Base-by-base conservation (phyloP, 2,113 vertebrate genomes). In the Colinus virginianus region DNA sequence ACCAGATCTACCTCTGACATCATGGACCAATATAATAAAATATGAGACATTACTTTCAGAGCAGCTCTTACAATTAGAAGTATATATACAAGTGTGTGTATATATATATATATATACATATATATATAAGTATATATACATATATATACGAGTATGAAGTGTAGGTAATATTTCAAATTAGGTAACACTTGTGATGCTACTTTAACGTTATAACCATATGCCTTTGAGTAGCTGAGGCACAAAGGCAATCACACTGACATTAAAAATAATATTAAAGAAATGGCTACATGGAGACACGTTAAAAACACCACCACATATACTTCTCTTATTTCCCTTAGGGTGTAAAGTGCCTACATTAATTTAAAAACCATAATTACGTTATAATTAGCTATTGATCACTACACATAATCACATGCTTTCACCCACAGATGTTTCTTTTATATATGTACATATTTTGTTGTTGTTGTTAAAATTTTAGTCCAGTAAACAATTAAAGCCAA, bases 341-440 rank as follows among this genome's bases (percentile, higher is more conserved):
- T 43, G 87, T 58, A 69, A 88, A 68, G 11, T 59, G 30, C 68
- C 48, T 78, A 51, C 62, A 78, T 72, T 84, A 7, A 66, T 89
- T 74, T 90, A 45, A 90, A 95, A 87, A 25, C 20, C 36, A 13
- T 79, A 76, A 92, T 89, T 88, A 58, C 28, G 16, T 45, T 90
- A 82, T 70, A 88, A 87, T 89, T 94, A 87, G 45, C 63, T 90
- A 90, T 74, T 82, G 74, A 84, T 94, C 49, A 82, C 83, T 89
- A 84, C 32, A 67, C 32, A 70, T 64, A 90, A 81, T 84, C 34
- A 70, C 34, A 70, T 84, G 26, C 46, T 92, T 84, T 93, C 69
- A 72, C 3, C 1, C 23, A 68, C 86, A 88, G 86, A 30, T 90
- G 92, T 10, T 6, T 26, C 2, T 26, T 32, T 40, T 40, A 40